These are phyloP conservation scores for Meta bourneti DNA, from an alignment of 2,888 invertebrate species.

Conservation along the genomic window DNA sequence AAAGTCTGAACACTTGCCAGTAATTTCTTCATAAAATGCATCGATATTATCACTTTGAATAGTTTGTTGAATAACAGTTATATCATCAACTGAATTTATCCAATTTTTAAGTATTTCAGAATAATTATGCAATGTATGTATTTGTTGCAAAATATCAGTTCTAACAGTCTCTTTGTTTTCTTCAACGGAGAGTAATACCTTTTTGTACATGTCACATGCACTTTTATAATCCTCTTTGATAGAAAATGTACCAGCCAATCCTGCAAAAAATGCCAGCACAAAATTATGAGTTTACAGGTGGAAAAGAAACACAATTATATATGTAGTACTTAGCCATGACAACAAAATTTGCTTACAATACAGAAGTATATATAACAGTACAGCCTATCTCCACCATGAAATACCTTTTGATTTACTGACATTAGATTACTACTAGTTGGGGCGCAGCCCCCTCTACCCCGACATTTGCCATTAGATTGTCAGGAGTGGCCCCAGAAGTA, in stretches of 20 bases:
- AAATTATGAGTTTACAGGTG: background rate
- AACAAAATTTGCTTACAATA: background rate
- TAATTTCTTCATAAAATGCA: background rate
- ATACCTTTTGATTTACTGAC: background rate
- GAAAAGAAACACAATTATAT: background rate
- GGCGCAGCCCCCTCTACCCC: too few species aligned
- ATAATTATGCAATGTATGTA: slow-evolving; percentile 87
- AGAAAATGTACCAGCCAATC: slow-evolving; percentile 85
- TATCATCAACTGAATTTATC: background rate
- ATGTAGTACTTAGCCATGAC: background rate
- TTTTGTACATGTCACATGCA: slow-evolving; percentile 85
- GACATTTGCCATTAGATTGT: too few species aligned
- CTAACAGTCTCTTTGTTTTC: slow-evolving; percentile 82
- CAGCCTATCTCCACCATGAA: background rate
- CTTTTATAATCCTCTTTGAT: slow-evolving; percentile 83
- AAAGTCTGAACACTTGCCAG: background rate
- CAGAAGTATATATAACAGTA: background rate
- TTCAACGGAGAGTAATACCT: slow-evolving; percentile 83
- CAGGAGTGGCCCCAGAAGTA: too few species aligned
- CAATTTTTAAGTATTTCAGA: slow-evolving; percentile 81
- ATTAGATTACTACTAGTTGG: too few species aligned
- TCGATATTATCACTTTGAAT: background rate
- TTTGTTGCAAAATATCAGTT: slow-evolving; percentile 86
- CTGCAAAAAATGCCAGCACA: slow-evolving; percentile 79
- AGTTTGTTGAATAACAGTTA: background rate